phyloP scores from a whole-genome alignment of 2,888 invertebrate species.

The Elmis aenea region DNA sequence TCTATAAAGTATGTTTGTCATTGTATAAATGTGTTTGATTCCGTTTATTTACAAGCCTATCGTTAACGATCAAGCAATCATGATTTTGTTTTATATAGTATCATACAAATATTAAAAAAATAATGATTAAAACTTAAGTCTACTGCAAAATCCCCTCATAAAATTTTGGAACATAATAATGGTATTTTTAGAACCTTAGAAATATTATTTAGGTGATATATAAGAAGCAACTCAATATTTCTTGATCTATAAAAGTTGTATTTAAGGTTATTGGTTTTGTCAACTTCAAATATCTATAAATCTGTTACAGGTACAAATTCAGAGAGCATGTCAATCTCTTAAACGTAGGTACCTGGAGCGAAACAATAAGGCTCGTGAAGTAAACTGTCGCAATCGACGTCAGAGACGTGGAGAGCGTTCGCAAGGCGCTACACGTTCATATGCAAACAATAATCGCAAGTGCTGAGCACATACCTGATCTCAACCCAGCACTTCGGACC shows the following conservation, averaged over 20 bases:
- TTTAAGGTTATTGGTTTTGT: constrained; percentile 3
- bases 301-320: constrained; percentile 42
- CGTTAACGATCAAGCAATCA: too few relatives aligned
- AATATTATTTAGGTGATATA: too few relatives aligned
- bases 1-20: too few relatives aligned
- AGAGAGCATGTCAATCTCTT: constrained; percentile 42
- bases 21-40: neutral
- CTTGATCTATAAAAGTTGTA: constrained; percentile 1
- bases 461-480: constrained; percentile 45
- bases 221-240: too few relatives aligned
- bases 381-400: constrained; percentile 46
- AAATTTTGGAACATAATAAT: too few relatives aligned
- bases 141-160: too few relatives aligned
- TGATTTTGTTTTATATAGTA: too few relatives aligned
- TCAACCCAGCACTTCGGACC: constrained; percentile 30
- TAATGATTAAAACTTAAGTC: too few relatives aligned
- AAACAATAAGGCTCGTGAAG: constrained; percentile 52
- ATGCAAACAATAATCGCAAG: constrained; percentile 53
- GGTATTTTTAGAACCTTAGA: too few relatives aligned
- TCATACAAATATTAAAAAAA: too few relatives aligned
- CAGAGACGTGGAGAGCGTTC: constrained; percentile 47
- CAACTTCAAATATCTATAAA: constrained; percentile 1
- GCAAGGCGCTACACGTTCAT: constrained; percentile 46
- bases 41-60: too few relatives aligned
- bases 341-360: constrained; percentile 46